Percentiles rank a stretch among this genome's conserved stretches.
Evolutionary conservation across 2,797 vertebrate genomes (phyloP).

Genomic region (Melanotaenia pygmaea): DNA sequence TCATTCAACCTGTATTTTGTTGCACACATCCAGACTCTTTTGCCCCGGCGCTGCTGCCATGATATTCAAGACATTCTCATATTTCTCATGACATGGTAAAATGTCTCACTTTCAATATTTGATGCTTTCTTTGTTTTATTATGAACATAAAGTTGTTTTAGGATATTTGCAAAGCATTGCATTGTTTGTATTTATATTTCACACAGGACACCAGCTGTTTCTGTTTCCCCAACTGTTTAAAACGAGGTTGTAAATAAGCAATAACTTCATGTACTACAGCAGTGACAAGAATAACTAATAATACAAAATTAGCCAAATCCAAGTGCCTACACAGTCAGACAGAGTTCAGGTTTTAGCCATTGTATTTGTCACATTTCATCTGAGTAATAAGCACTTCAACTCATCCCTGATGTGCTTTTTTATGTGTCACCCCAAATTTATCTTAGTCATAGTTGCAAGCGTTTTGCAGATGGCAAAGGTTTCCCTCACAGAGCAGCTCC

Average conservation of each 20-base stretch:
- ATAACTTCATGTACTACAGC: not conserved
- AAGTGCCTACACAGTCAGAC: not conserved
- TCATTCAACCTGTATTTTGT: not conserved
- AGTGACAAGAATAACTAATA: not conserved
- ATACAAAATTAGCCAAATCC: not conserved
- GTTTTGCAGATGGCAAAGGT: conserved; percentile 50
- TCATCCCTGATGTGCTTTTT: not conserved
- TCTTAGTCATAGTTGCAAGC: conserved; percentile 34
- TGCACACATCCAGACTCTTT: not conserved
- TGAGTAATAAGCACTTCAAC: not conserved
- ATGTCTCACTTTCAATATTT: not conserved
- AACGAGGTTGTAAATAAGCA: not conserved
- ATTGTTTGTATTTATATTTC: not conserved
- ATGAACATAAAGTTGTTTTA: not conserved
- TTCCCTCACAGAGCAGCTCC: conserved; percentile 28
- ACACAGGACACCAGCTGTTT: too few species aligned
- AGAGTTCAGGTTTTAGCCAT: not conserved
- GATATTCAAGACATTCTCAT: not conserved
- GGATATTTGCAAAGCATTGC: not conserved
- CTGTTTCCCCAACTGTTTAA: too few species aligned
- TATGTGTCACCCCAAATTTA: conserved; percentile 23
- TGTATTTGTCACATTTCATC: not conserved
- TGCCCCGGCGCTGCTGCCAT: not conserved
- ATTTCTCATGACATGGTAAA: not conserved
- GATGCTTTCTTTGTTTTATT: not conserved